phyloP scores from a whole-genome alignment of 2,113 vertebrate genomes.

The mouse (Mus musculus) region GRCm39 chr14:111226001-111226500 shows the following conservation, averaged over 20 bases:
- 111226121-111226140: background rate
- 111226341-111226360: background rate
- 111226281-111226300: background rate
- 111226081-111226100: background rate
- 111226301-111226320: background rate
- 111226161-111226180: background rate
- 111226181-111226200: background rate
- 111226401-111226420: background rate
- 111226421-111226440: background rate
- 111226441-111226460: background rate
- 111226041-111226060: background rate
- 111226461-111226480: background rate
- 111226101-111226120: background rate
- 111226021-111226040: background rate
- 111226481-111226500: background rate
- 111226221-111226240: background rate
- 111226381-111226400: background rate
- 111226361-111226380: background rate
- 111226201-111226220: background rate
- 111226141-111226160: background rate
- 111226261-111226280: background rate
- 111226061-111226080: background rate
- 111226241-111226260: background rate
- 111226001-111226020: background rate
- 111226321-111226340: background rate